Evolutionary conservation across 2,797 vertebrate species (phyloP).

Genomic region (Dromococcyx pavoninus): DNA sequence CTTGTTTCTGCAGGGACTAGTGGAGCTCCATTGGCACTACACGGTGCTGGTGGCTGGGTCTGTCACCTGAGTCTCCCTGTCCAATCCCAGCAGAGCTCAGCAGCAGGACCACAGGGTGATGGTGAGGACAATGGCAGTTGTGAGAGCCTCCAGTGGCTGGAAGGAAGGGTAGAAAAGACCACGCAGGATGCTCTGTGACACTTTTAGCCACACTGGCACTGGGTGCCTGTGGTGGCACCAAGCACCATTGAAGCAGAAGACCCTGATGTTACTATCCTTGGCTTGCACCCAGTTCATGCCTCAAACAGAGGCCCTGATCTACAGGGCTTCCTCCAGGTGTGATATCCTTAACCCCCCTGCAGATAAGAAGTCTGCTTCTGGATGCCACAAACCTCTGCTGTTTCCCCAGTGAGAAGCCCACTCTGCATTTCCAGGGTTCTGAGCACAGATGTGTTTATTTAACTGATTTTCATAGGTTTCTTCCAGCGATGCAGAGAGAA

Average conservation of each 20-base stretch:
- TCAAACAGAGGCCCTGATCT: neutral
- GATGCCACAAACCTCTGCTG: neutral
- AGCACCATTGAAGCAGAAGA: neutral
- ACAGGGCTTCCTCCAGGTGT: neutral
- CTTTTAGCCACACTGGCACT: neutral
- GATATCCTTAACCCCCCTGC: neutral
- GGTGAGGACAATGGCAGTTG: neutral
- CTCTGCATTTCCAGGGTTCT: neutral
- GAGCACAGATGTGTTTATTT: constrained; percentile 27
- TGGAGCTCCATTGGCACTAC: too few species aligned
- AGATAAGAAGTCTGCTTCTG: neutral
- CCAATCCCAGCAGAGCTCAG: neutral
- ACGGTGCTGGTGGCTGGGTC: too few species aligned
- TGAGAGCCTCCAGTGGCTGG: neutral
- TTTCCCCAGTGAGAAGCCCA: neutral
- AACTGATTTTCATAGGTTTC: constrained; percentile 22
- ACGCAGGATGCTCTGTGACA: neutral
- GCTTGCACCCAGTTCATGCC: neutral
- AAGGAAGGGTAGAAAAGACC: neutral
- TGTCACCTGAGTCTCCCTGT: neutral
- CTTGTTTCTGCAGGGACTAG: neutral
- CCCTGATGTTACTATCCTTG: neutral
- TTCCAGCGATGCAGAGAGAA: neutral
- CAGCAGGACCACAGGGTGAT: neutral
- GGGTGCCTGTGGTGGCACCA: neutral